Conservation (phyloP, 2,888 invertebrate species). For the Herminia tarsipennalis region DNA sequence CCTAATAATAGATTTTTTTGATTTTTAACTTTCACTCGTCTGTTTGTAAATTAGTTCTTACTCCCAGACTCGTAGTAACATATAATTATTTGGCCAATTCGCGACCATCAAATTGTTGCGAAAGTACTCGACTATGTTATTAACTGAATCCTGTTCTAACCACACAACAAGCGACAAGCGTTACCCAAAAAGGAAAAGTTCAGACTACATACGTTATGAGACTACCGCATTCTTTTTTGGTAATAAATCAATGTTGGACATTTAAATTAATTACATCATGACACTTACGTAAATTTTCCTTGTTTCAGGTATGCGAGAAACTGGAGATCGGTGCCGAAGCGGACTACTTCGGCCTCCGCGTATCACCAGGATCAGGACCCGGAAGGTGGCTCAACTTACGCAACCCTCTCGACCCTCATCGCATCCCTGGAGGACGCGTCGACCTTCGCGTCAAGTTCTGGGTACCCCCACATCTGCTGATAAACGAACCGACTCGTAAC, state of each 20-base stretch:
- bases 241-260: neutral
- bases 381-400: conserved; percentile 95
- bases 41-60: conserved; percentile 23
- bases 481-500: conserved; percentile 94
- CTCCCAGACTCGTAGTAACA: neutral
- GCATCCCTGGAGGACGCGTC: conserved; percentile 88
- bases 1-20: conserved; percentile 38
- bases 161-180: neutral
- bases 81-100: conserved; percentile 35
- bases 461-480: conserved; percentile 94
- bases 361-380: conserved; percentile 86
- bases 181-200: neutral
- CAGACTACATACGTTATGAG: neutral
- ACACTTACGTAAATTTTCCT: conserved; percentile 25
- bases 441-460: conserved; percentile 94
- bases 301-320: conserved; percentile 91
- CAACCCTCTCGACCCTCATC: conserved; percentile 92
- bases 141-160: conserved; percentile 17
- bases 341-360: conserved; percentile 95
- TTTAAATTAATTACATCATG: neutral
- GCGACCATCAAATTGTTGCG: conserved; percentile 20
- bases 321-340: conserved; percentile 93
- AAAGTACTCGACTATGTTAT: conserved; percentile 20
- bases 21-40: conserved; percentile 35
- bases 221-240: neutral